A percentile compares a stretch with the other conserved stretches of the same genome.
These are phyloP conservation scores for Pheucticus melanocephalus DNA, from an alignment of 2,113 vertebrate species.

Conservation along the genomic window DNA sequence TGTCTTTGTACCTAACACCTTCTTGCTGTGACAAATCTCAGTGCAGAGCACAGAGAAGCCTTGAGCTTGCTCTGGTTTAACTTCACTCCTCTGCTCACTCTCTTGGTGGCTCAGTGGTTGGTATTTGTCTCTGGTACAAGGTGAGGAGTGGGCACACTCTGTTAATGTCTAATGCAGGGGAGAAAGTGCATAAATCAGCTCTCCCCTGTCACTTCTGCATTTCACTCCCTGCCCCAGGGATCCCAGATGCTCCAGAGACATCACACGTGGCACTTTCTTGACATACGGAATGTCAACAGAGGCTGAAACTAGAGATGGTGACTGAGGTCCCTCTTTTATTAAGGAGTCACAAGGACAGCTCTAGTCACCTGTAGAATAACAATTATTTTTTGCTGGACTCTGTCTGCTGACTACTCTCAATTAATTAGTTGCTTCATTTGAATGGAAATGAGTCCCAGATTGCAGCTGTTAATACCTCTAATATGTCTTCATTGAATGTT, in stretches of 20 bases:
- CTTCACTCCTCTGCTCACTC: not conserved
- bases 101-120: not conserved
- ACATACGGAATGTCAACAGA: not conserved
- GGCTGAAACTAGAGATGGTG: constrained; percentile 10
- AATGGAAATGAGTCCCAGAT: not conserved
- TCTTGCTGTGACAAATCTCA: not conserved
- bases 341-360: not conserved
- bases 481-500: not conserved
- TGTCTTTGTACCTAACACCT: fast-evolving
- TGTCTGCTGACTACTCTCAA: not conserved
- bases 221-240: not conserved
- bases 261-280: not conserved
- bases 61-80: not conserved
- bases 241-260: not conserved
- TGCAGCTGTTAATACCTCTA: not conserved
- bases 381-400: constrained; percentile 3
- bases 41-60: not conserved
- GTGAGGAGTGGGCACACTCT: not conserved
- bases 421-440: constrained; percentile 47
- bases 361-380: not conserved
- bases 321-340: not conserved
- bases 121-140: constrained; percentile 8
- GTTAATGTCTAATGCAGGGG: not conserved
- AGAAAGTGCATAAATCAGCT: constrained; percentile 9
- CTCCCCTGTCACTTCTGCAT: not conserved